Evolutionary conservation across 1,140 invertebrate genomes (phyloP), one percentile per base, ranked within the genome.

Genomic region (Drosophila nebulosa): DNA sequence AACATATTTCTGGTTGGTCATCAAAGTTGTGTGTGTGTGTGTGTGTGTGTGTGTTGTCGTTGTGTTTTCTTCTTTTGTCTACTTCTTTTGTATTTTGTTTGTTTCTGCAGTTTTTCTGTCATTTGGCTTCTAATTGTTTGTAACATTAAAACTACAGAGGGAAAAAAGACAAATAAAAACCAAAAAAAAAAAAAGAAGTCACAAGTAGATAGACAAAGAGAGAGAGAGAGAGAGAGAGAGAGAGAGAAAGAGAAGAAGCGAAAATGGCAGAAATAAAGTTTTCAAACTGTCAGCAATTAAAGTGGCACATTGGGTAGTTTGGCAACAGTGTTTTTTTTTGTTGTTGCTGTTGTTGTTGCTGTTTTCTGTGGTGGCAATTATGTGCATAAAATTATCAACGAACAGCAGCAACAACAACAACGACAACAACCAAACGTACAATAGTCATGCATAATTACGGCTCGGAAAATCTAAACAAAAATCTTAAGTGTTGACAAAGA

Each of bases 401-500:
- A 39, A 50, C 73, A 75, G 62, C 53, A 79, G 63, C 55, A 77
- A 69, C 68, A 74, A 61, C 14, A 53, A 9, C 22, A 51, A 51
- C 4, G 51, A 46, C 24, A 61, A 61, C 18, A 65, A 65, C 61
- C 39, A 74, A 74, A 74, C 60, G 16, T 59, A 69, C 74, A 75
- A 76, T 85, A 78, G 78, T 85, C 80, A 85, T 85, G 80, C 80
- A 81, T 78, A 85, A 85, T 85, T 85, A 85, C 70, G 78, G 69
- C 81, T 65, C 56, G 59, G 60, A 74, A 73, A 74, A 80, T 64
- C 69, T 79, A 55, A 62, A 36, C 51, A 57, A 80, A 75, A 71
- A 74, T 67, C 62, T 63, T 42, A 80, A 80, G 55, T 69, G 63
- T 50, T 55, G 64, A 69, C 63, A 74, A 74, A 81, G 51, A 67